A percentile compares a stretch with the other conserved stretches of the same genome.
These are phyloP conservation scores for Onthophagus taurus DNA, from an alignment of 1,140 invertebrate species.

Conservation along the genomic window DNA sequence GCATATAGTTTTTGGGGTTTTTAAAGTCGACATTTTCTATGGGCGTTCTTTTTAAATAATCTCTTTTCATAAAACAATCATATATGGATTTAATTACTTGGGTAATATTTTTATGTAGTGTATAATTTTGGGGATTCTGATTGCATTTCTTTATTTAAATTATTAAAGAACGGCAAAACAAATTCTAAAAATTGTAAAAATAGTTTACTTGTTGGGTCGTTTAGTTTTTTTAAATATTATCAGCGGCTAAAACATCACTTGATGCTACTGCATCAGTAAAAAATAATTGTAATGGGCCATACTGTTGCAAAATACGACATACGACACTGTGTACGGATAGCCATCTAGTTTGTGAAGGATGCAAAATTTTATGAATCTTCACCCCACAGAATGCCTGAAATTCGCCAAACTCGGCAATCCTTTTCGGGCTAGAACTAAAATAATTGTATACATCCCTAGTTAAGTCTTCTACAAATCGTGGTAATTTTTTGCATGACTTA, in stretches of 20 bases:
- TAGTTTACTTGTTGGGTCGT: no score
- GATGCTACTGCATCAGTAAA: neutral
- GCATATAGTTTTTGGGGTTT: conserved; percentile 14
- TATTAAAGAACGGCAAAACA: no score
- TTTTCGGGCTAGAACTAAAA: conserved; percentile 25
- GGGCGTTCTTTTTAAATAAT: neutral
- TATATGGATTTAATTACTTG: neutral
- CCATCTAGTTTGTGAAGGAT: conserved; percentile 14
- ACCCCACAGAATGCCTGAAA: conserved; percentile 27
- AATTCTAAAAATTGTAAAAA: no score
- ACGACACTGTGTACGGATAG: conserved; percentile 2
- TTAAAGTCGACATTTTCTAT: conserved; percentile 15
- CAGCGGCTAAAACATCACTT: conserved; percentile 1
- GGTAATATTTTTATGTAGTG: neutral
- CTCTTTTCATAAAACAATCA: conserved; percentile 5
- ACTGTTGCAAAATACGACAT: neutral
- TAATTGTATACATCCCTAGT: conserved; percentile 24
- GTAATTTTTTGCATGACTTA: conserved; percentile 24
- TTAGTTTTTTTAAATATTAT: no score
- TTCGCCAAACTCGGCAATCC: conserved; percentile 16
- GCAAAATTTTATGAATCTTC: conserved; percentile 24
- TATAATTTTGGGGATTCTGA: no score
- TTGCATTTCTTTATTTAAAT: no score
- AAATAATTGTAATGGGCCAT: neutral
- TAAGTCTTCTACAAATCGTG: conserved; percentile 20